Evolutionary conservation across 1,140 invertebrate species (phyloP), one percentile per base, ranked within the genome.

Genomic region (Lerema accius): DNA sequence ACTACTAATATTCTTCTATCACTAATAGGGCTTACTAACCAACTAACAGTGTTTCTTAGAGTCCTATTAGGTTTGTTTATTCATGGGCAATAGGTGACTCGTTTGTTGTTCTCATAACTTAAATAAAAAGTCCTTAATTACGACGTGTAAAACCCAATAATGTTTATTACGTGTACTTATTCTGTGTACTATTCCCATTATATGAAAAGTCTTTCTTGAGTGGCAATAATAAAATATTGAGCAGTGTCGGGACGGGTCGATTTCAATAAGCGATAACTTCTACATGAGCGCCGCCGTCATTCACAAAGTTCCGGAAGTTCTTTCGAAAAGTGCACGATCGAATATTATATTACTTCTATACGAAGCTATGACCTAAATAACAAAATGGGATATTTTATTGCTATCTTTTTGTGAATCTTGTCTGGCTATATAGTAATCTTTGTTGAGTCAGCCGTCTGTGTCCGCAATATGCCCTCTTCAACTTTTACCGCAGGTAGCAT

Each of bases 251-350:
- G 70, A 55, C 67, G 71, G 64, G 68, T 84, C 81, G 83, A 86
- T 82, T 82, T 83, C 80, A 83, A 84, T 84, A 82, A 83, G 72
- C 78, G 75, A 86, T 86, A 86, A 83, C 76, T 84, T 86, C 81
- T 73, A 76, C 80, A 82, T 77, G 83, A 80, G 65, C 63, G 58
- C 63, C 63, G 60, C 58, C 56, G 68, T 79, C 76, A 70, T 76
- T 74, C 69, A 73, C 69, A 72, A 46, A 69, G 70, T 80, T 78
- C 75, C 73, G 73, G 77, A 70, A 64, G 66, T 65, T 73, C 76
- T 79, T 81, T 79, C 51, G 49, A 56, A 68, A 64, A 42, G 49
- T 67, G 59, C 23, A 53, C 58, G 63, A 70, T 70, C 63, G 53
- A 73, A 70, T 69, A 59, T 56, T 46, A 32, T 32, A 23, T 7